Evolutionary conservation across 2,113 vertebrate species (phyloP).

Genomic region (Alethe castanea): DNA sequence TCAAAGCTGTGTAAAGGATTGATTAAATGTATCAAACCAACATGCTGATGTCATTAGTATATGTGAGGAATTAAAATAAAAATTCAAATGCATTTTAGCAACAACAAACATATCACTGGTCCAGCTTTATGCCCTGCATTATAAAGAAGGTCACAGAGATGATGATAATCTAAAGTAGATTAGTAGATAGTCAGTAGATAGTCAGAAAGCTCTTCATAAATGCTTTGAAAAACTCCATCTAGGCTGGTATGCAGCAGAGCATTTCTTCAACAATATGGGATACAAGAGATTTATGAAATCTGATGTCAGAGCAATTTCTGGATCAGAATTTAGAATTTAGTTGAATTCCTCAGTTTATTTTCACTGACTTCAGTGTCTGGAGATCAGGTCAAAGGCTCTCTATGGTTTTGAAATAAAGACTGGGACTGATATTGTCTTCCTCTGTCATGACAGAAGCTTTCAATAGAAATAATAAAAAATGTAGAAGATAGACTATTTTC

Average conservation of each 20-base stretch:
- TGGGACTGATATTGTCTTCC: background rate
- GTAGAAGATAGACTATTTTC: background rate
- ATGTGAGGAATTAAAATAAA: background rate
- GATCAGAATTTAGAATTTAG: background rate
- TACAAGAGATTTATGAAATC: background rate
- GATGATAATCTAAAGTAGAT: background rate
- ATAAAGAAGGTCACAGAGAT: background rate
- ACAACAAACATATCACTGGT: accelerated
- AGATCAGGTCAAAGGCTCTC: background rate
- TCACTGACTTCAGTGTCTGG: background rate
- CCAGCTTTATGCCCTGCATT: background rate
- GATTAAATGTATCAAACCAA: background rate
- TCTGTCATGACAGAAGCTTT: background rate
- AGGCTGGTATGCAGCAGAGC: background rate
- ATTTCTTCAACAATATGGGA: background rate
- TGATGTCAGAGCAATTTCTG: background rate
- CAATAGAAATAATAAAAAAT: background rate
- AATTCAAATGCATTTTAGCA: background rate
- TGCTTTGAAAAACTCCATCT: background rate
- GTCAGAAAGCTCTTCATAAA: background rate
- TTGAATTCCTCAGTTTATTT: background rate
- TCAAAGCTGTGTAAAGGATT: background rate
- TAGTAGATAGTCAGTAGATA: background rate
- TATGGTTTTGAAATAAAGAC: background rate
- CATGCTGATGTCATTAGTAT: background rate